Evolutionary conservation across 2,888 invertebrate species (phyloP), one percentile per base, ranked within the genome.

Genomic region (Drosophila mulleri): DNA sequence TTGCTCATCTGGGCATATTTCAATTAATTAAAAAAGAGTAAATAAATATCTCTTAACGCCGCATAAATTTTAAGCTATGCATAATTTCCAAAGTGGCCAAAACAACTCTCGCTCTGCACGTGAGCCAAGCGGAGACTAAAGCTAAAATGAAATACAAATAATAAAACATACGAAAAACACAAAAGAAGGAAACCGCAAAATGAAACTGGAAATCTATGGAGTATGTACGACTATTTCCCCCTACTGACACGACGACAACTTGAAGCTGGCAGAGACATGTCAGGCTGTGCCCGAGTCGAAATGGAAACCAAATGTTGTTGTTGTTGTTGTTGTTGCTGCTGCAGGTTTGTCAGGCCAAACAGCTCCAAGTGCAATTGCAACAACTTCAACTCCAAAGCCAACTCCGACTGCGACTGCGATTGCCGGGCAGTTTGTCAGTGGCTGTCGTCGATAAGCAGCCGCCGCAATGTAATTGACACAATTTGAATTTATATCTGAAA

Each of bases 391-490:
- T 57, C 3, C 42, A 6, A 42, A 42, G 29, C 20, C 35, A 1
- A 37, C 45, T 58, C 3, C 47, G 2, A 50, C 50, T 57, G 1
- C 60, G 18, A 60, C 41, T 54, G 11, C 54, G 54, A 54, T 54
- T 74, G 78, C 63, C 32, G 54, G 65, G 67, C 68, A 84, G 82
- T 80, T 83, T 81, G 90, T 86, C 88, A 85, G 80, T 35, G 70
- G 62, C 74, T 82, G 81, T 78, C 84, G 75, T 75, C 87, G 84
- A 85, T 88, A 86, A 86, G 77, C 86, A 76, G 73, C 75, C 75
- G 78, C 85, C 67, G 74, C 83, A 67, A 82, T 83, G 86, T 87
- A 87, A 87, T 90, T 90, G 87, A 87, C 87, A 87, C 87, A 87
- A 87, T 87, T 87, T 90, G 83, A 88, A 87, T 87, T 88, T 85